Evolutionary conservation across 2,888 invertebrate species (phyloP).

Genomic region (Catocala sponsa): DNA sequence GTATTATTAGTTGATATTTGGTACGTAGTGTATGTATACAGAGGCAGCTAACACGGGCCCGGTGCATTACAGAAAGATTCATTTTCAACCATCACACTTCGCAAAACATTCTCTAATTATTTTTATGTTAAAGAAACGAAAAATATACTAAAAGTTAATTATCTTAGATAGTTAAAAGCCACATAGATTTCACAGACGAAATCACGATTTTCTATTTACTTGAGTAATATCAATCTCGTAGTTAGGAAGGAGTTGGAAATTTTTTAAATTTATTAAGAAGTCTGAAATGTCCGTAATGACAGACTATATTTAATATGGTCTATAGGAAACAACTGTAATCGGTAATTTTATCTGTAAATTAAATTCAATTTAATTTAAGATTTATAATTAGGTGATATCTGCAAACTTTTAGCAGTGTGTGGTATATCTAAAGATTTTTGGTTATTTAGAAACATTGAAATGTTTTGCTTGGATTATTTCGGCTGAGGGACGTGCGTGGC

Average conservation of each 20-base stretch:
- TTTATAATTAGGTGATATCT: conserved; percentile 79
- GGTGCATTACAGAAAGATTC: conserved; percentile 63
- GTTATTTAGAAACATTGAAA: conserved; percentile 65
- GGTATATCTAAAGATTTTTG: conserved; percentile 65
- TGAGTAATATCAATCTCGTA: conserved; percentile 78
- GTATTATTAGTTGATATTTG: conserved; percentile 80
- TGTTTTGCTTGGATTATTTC: conserved; percentile 68
- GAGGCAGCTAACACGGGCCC: conserved; percentile 73
- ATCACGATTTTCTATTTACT: conserved; percentile 78
- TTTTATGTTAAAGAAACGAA: conserved; percentile 43
- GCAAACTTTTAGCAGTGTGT: conserved; percentile 69
- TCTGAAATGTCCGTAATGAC: conserved; percentile 79
- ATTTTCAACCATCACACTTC: conserved; percentile 57
- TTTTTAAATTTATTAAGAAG: conserved; percentile 77
- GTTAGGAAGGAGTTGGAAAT: conserved; percentile 80
- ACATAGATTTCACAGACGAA: conserved; percentile 76
- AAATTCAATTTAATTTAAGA: conserved; percentile 78
- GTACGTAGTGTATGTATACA: conserved; percentile 62
- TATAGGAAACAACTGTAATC: conserved; percentile 71
- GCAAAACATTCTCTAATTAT: conserved; percentile 44
- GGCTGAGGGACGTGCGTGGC: conserved; percentile 54
- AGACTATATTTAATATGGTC: conserved; percentile 80
- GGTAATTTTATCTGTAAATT: conserved; percentile 78
- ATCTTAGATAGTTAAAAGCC: conserved; percentile 65
- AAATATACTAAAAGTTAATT: conserved; percentile 35